These are phyloP conservation scores for Ectropis crepuscularia DNA, from an alignment of 2,888 invertebrate genomes.

Conservation along the genomic window DNA sequence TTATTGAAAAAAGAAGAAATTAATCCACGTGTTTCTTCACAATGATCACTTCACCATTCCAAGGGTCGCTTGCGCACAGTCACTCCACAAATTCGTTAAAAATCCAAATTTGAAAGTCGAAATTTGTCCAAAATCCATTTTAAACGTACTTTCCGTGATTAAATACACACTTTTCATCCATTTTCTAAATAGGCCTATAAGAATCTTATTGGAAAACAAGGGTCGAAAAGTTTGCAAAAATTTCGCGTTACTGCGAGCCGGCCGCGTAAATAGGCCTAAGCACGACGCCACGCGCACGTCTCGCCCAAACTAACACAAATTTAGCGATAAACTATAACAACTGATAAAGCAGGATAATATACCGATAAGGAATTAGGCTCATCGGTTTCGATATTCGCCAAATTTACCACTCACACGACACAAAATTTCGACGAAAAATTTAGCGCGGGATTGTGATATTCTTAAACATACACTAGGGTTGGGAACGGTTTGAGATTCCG, in stretches of 20 bases:
- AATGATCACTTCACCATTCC: slow-evolving; percentile 43
- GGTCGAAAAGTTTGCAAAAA: slow-evolving; percentile 65
- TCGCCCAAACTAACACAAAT: slow-evolving; percentile 41
- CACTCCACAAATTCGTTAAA: slow-evolving; percentile 62
- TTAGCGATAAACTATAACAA: slow-evolving; percentile 41
- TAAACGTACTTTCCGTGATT: slow-evolving; percentile 55
- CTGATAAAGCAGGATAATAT: slow-evolving; percentile 54
- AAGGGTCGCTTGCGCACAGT: slow-evolving; percentile 47
- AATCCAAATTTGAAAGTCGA: slow-evolving; percentile 48
- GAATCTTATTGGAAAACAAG: slow-evolving; percentile 75
- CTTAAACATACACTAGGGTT: slow-evolving; percentile 1
- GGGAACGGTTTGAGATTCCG: background rate
- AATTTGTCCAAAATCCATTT: slow-evolving; percentile 52
- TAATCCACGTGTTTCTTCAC: slow-evolving; percentile 51
- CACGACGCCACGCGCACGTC: slow-evolving; percentile 50
- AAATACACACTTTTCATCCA: slow-evolving; percentile 44
- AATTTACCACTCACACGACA: slow-evolving; percentile 14
- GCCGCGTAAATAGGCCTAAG: slow-evolving; percentile 74
- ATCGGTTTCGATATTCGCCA: slow-evolving; percentile 24
- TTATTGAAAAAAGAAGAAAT: slow-evolving; percentile 35
- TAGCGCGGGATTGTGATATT: background rate
- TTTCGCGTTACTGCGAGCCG: slow-evolving; percentile 62
- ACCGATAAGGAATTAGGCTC: slow-evolving; percentile 58
- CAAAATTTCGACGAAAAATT: slow-evolving; percentile 13
- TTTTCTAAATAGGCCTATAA: slow-evolving; percentile 79